Evolutionary conservation across 2,113 vertebrate genomes (phyloP), one percentile per base, ranked within the genome.

Genomic region (Pithys albifrons): DNA sequence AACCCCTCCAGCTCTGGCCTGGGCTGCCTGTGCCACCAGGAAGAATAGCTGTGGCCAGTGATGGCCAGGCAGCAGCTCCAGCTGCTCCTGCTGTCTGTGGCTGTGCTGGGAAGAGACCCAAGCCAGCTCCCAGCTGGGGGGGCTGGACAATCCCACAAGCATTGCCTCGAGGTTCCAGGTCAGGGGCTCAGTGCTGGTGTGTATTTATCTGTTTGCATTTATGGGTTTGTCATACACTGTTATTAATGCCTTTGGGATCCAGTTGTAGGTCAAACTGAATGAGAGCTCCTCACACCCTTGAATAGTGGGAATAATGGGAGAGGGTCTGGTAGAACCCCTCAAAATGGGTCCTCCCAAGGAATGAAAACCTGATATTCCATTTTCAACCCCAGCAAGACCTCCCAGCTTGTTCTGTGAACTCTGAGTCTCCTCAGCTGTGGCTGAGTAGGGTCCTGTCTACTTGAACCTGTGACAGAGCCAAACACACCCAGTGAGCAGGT

Each of bases 111-210:
- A 76, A 23, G 10, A 24, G 14, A 57, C 37, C 48, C 41, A 31
- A 52, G n/a, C 5, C 7, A 25, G 11, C 24, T n/a, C 4, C 1
- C 43, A 46, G 66, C 14, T 0, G 1, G 9, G 43, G 17, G 23
- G 37, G 31, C 37, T 74, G 76, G 24, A 66, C 59, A 41, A 78
- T 65, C 72, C 72, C 9, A 1, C 27, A 8, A 31, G 43, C 45
- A 6, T 57, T 27, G 9, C 45, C 52, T 4, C 10, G 24, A 35
- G 17, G 22, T 20, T 59, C 27, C 17, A 5, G 74, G 14, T 29
- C 54, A 13, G 48, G 73, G 9, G 5, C 65, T 15, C 6, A 3
- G 6, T 16, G 39, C 29, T 85, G 62, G 20, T 67, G 51, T 54
- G 79, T 24, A 19, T 41, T 66, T 51, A 43, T 57, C 62, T 70